Base-by-base conservation (phyloP, 2,113 vertebrate species). In the Nesoenas mayeri region DNA sequence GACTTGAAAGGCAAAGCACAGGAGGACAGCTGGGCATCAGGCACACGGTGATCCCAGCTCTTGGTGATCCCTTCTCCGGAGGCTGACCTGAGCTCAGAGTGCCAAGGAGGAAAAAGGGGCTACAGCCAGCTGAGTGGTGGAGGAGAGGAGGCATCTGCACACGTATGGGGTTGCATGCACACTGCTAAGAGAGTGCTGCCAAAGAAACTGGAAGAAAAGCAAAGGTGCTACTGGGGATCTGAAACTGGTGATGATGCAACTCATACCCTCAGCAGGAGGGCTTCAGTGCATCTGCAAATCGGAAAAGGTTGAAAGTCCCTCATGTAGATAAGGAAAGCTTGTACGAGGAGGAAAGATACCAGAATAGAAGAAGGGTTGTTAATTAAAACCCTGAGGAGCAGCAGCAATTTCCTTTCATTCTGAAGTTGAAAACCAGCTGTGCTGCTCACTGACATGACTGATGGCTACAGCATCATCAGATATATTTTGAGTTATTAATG, bases 321-420 rank as follows among this genome's bases (percentile, higher is more conserved):
- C 9, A 57, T 28, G 53, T 29, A 75, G 54, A 36, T 72, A 65
- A 83, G 1, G 6, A 50, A 73, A 54, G 17, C 51, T 74, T 56
- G n/a, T n/a, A n/a, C n/a, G 57, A 42, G 40, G 42, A 79, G n/a
- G 70, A 69, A 88, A 91, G 57, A 82, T 47, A 92, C 22, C 61
- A 89, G 40, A 92, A 86, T 28, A 89, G 73, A 83, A 67, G 20
- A 36, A 7, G 20, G 60, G 15, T 75, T 86, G 80, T 64, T 93
- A 94, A 93, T 93, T 92, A 97, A 95, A 85, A 47, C 64, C 66
- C 82, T 47, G 47, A 93, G 71, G 85, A 94, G 74, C 53, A 75
- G 32, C 78, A 88, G 71, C 66, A 93, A 97, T 93, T 96, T 96
- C 79, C 90, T 95, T 90, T 85, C 70, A 75, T 96, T 91, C 85